Percentiles rank a stretch among this genome's conserved stretches.
phyloP scores from a whole-genome alignment of 1,140 invertebrate species.

The Thaumatotibia leucotreta region DNA sequence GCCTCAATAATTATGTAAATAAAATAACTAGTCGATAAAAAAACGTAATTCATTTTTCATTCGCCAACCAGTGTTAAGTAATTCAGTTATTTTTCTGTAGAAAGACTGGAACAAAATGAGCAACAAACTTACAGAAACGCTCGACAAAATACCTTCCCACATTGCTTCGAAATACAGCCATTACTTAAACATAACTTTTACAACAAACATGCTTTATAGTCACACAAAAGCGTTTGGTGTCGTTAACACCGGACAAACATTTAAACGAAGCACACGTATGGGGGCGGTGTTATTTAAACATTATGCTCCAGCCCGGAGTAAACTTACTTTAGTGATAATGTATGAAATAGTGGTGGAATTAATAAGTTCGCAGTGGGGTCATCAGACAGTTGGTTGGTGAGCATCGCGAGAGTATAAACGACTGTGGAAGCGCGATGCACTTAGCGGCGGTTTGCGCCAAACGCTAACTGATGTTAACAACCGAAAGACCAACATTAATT shows the following conservation, averaged over 20 bases:
- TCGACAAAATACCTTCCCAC: not conserved
- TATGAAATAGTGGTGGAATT: not conserved
- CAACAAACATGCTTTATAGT: not conserved
- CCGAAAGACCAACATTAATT: not conserved
- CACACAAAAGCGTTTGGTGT: not conserved
- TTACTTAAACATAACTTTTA: not conserved
- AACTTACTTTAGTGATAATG: not conserved
- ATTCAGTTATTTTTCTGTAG: too few relatives aligned
- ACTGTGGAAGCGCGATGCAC: not conserved
- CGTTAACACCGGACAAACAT: not conserved
- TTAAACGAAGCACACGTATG: not conserved
- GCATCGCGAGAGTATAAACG: not conserved
- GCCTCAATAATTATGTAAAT: not conserved
- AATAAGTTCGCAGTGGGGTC: not conserved
- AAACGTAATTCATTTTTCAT: too few relatives aligned
- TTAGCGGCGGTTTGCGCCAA: slow-evolving; percentile 8
- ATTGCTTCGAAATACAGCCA: not conserved
- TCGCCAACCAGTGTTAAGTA: too few relatives aligned
- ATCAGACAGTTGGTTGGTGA: not conserved
- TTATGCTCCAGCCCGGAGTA: not conserved
- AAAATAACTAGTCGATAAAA: not conserved
- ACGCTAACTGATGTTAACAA: slow-evolving; percentile 10
- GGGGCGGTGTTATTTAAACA: not conserved
- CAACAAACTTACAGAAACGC: not conserved
- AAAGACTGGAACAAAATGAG: too few relatives aligned